Percentiles rank a stretch among this genome's conserved stretches.
Conservation (phyloP, 2,888 invertebrate genomes). For the Acleris emargana region DNA sequence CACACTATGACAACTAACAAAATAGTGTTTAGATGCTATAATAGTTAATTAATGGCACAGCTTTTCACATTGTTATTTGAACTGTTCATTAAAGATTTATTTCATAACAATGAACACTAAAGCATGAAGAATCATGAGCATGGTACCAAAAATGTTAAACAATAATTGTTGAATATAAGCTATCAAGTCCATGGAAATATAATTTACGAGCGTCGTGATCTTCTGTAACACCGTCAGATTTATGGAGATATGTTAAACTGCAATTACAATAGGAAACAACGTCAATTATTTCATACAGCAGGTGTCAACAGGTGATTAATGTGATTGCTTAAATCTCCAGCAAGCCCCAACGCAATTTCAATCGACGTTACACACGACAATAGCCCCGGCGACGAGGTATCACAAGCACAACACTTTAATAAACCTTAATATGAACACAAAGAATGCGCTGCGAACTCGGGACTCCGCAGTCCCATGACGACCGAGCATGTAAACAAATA, state of each 20-base stretch:
- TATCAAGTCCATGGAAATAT: no score
- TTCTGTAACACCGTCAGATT: background rate
- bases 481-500: constrained; percentile 35
- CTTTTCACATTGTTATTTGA: no score
- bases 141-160: no score
- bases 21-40: background rate
- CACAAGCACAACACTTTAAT: constrained; percentile 13
- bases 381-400: constrained; percentile 6
- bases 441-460: constrained; percentile 5
- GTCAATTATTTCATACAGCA: constrained; percentile 5
- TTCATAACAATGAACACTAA: no score
- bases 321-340: background rate
- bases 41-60: background rate
- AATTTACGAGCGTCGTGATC: no score
- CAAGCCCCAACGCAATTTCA: background rate
- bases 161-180: no score
- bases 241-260: background rate
- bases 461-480: constrained; percentile 29
- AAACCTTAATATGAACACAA: constrained; percentile 35
- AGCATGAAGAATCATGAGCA: no score
- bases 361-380: constrained; percentile 8
- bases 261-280: background rate
- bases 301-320: constrained; percentile 26
- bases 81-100: no score
- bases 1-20: constrained; percentile 1